Conservation (phyloP, 2,888 invertebrate species). For the Rhamphomyia laevipes region DNA sequence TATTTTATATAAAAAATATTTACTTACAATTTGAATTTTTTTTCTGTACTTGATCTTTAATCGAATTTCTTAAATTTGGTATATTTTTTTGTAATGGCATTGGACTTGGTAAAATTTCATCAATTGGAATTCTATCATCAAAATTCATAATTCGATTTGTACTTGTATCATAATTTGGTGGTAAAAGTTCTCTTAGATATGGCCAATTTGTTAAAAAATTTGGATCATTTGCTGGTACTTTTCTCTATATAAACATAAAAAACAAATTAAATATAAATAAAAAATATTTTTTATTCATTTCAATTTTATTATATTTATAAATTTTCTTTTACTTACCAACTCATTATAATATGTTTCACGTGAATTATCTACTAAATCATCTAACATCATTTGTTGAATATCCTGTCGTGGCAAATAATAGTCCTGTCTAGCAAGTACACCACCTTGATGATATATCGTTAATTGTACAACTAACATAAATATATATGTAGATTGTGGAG, state of each 20-base stretch:
- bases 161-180: conserved; percentile 21
- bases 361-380: conserved; percentile 19
- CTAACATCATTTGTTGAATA: conserved; percentile 17
- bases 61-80: conserved; percentile 10
- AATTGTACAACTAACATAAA: too few species aligned
- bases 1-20: not conserved
- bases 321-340: conserved; percentile 12
- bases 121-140: conserved; percentile 1
- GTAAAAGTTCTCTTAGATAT: conserved; percentile 24
- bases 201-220: conserved; percentile 28
- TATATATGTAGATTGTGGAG: too few species aligned
- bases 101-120: conserved; percentile 17
- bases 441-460: too few species aligned
- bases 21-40: conserved; percentile 31
- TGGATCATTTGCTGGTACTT: conserved; percentile 19
- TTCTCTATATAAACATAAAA: conserved; percentile 16
- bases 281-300: too few species aligned
- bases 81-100: conserved; percentile 21
- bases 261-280: not conserved
- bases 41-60: conserved; percentile 29
- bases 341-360: conserved; percentile 17
- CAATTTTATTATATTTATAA: not conserved
- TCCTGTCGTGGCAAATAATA: not conserved
- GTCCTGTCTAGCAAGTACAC: too few species aligned
- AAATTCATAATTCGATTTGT: conserved; percentile 19